A percentile compares a stretch with the other conserved stretches of the same genome.
phyloP scores from a whole-genome alignment of 92 coral and sea anemone genomes.

The Porites lobata region DNA sequence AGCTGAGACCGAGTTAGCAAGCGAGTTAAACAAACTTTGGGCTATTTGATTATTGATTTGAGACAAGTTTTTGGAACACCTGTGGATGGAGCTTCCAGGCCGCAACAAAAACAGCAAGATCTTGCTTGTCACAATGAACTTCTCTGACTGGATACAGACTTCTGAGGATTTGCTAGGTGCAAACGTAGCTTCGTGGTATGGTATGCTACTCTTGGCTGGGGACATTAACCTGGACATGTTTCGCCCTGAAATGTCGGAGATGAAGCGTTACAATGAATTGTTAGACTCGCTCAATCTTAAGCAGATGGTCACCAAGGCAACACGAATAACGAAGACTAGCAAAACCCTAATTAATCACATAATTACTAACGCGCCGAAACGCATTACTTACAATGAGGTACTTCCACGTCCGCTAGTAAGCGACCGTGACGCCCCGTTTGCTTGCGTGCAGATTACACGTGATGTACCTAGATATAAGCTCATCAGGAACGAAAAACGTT shows the following conservation, averaged over 20 bases:
- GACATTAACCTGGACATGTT: conserved; percentile 16
- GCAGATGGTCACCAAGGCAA: conserved; percentile 52
- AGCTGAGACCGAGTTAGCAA: too few species aligned
- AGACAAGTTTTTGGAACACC: conserved; percentile 40
- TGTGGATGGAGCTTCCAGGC: conserved; percentile 68
- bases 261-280: conserved; percentile 45
- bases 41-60: too few species aligned
- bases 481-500: conserved; percentile 15
- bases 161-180: conserved; percentile 48
- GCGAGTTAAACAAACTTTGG: too few species aligned
- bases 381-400: conserved; percentile 48
- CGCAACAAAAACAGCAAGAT: conserved; percentile 64
- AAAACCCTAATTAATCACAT: conserved; percentile 54
- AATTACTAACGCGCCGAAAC: conserved; percentile 34
- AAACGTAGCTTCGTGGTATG: conserved; percentile 65
- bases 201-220: conserved; percentile 45
- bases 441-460: conserved; percentile 19
- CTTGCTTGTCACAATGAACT: conserved; percentile 52
- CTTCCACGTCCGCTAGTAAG: conserved; percentile 58
- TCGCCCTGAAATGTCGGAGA: conserved; percentile 36
- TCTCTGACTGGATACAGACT: conserved; percentile 47
- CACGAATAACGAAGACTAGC: conserved; percentile 16
- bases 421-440: conserved; percentile 61
- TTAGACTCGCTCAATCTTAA: conserved; percentile 53
- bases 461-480: conserved; percentile 22